Percentiles rank a stretch among this genome's conserved stretches.
These are phyloP conservation scores for Loripinus fragilis DNA, from an alignment of 2,888 invertebrate genomes.

Conservation along the genomic window DNA sequence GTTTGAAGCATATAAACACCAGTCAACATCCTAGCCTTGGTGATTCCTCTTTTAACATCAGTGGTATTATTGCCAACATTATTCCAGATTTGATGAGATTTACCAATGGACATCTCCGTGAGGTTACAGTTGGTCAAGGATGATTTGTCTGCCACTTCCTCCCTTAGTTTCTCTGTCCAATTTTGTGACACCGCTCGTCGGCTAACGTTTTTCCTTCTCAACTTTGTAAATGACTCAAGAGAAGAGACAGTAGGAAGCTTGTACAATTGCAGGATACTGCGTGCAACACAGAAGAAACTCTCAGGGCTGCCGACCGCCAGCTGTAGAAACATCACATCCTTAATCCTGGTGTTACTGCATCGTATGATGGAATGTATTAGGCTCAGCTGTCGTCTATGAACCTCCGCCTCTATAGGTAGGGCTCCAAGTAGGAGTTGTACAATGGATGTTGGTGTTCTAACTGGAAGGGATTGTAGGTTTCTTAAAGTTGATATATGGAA, in stretches of 20 bases:
- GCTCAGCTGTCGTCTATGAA: constrained; percentile 24
- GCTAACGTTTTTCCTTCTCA: not conserved
- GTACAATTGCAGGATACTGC: not conserved
- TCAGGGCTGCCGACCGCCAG: not conserved
- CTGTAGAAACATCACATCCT: not conserved
- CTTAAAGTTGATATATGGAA: too few species aligned
- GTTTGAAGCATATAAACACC: constrained; percentile 5
- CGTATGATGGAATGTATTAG: not conserved
- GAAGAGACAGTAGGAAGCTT: not conserved
- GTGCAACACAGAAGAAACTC: not conserved
- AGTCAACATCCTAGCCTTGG: constrained; percentile 23
- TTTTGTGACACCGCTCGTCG: not conserved
- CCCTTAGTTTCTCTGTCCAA: not conserved
- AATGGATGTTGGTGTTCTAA: constrained; percentile 10
- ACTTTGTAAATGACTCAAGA: not conserved
- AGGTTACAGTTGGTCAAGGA: constrained; percentile 1
- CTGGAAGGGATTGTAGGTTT: constrained; percentile 9
- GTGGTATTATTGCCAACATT: not conserved
- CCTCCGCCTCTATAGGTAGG: not conserved
- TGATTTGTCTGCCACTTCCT: not conserved
- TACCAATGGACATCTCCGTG: not conserved
- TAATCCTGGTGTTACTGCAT: not conserved
- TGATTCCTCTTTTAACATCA: constrained; percentile 13
- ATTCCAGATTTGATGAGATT: constrained; percentile 6
- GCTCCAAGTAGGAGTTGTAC: constrained; percentile 20